Base-by-base conservation (phyloP, 2,888 invertebrate species). In the Campoletis raptor region DNA sequence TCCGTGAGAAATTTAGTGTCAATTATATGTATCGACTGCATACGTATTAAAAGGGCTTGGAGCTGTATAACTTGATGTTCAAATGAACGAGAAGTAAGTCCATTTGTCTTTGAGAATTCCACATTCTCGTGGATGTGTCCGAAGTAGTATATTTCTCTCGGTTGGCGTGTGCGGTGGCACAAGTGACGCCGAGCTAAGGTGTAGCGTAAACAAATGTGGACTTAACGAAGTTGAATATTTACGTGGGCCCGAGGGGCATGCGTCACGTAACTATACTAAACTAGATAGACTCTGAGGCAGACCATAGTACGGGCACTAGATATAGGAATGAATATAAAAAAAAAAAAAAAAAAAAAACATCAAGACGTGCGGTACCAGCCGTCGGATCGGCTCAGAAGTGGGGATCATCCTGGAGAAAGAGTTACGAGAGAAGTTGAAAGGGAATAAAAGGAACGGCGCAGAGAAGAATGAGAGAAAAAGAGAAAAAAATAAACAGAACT, bases 181-280 rank as follows among this genome's bases (percentile, higher is more conserved):
- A 66, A 77, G 64, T 77, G 64, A 66, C 64, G 77, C 77, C 15
- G 61, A 61, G 64, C 45, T 66, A 48, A 79, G 77, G 76, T 69
- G 77, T 72, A 80, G 48, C 77, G 73, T 67, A 85, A 81, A 73
- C 85, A 78, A 85, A 81, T 81, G 67, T 78, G 67, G 78, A 78
- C 81, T 85, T 81, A 85, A 85, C 85, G 77, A 81, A 85, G 81
- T 77, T 61, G 72, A 85, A 85, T 85, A 85, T 85, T 81, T 73
- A 85, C 85, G 78, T 81, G 81, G 81, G 78, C 67, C 77, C 81
- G 72, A 67, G 40, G 66, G 15, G 54, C 66, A 66, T 52, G 70
- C 69, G 15, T 76, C n/a, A 57, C 70, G 36, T 72, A 72, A 72
- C 73, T 57, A 70, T 74, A 42, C 85, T 54, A 37, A 72, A 80